Percentiles rank a stretch among this genome's conserved stretches.
Conservation (phyloP, 2,113 vertebrate genomes). For the Noturus placidus region DNA sequence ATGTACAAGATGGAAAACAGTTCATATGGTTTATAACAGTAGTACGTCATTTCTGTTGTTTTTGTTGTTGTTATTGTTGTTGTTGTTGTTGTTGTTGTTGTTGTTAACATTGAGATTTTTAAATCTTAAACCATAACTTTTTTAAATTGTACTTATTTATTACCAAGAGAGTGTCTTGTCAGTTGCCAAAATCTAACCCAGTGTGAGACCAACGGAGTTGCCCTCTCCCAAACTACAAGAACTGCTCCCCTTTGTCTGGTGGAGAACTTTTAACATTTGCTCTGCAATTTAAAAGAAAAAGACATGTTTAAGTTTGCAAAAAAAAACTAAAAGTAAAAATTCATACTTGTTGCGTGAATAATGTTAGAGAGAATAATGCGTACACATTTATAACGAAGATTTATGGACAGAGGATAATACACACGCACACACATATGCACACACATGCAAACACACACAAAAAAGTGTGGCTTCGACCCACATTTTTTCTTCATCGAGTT, state of each 20-base stretch:
- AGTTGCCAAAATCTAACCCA: constrained; percentile 75
- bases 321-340: constrained; percentile 1
- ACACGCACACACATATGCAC: not conserved
- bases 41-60: constrained; percentile 37
- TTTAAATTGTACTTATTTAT: constrained; percentile 51
- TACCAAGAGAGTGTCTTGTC: constrained; percentile 69
- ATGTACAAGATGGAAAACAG: constrained; percentile 32
- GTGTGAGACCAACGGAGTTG: constrained; percentile 69
- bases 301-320: constrained; percentile 73
- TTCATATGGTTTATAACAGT: constrained; percentile 38
- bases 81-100: not conserved
- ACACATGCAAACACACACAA: not conserved
- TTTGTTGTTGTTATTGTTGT: not conserved
- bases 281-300: constrained; percentile 88
- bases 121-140: constrained; percentile 30
- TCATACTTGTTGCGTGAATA: not conserved
- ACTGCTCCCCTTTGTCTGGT: constrained; percentile 85
- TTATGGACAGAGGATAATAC: not conserved
- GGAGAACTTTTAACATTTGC: constrained; percentile 84
- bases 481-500: constrained; percentile 49
- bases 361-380: constrained; percentile 32
- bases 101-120: constrained; percentile 40
- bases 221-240: constrained; percentile 80
- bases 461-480: constrained; percentile 28
- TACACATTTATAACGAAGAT: not conserved